Percentiles rank a stretch among this genome's conserved stretches.
Conservation (phyloP, 2,888 invertebrate species). For the Megastigmus dorsalis region DNA sequence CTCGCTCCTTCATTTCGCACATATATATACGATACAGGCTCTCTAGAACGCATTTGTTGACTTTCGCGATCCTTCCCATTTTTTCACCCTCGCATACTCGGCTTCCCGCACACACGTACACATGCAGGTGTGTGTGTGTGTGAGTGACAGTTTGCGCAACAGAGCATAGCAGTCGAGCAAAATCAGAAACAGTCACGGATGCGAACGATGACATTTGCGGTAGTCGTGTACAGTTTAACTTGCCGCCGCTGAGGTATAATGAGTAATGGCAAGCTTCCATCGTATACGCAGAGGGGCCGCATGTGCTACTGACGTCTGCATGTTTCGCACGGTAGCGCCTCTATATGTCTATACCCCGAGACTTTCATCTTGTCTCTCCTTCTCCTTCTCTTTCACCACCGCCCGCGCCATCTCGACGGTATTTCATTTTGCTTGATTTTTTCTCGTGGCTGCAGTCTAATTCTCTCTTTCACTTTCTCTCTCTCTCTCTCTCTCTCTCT, state of each 20-base stretch:
- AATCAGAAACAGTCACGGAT: slow-evolving; percentile 38
- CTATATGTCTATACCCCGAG: too few species aligned
- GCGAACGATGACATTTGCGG: slow-evolving; percentile 39
- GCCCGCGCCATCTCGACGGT: neutral
- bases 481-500: neutral
- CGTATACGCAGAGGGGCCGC: slow-evolving; percentile 16
- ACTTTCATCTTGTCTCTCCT: slow-evolving; percentile 37
- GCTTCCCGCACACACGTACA: neutral
- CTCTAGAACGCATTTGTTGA: slow-evolving; percentile 4
- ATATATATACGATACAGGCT: neutral
- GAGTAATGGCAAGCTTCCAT: slow-evolving; percentile 55
- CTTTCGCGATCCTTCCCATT: neutral
- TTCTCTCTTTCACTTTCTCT: neutral
- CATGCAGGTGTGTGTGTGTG: neutral
- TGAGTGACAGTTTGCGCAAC: too few species aligned
- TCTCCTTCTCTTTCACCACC: neutral
- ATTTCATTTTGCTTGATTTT: slow-evolving; percentile 3
- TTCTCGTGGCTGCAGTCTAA: neutral
- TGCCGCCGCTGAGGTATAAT: slow-evolving; percentile 34
- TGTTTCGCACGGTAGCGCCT: neutral
- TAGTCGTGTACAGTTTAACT: slow-evolving; percentile 38
- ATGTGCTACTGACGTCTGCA: slow-evolving; percentile 43
- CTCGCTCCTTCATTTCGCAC: neutral
- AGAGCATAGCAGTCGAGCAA: slow-evolving; percentile 13
- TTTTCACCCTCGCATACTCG: neutral